Evolutionary conservation across 2,113 vertebrate species (phyloP), one percentile per base, ranked within the genome.

Genomic region (Collichthys lucidus): DNA sequence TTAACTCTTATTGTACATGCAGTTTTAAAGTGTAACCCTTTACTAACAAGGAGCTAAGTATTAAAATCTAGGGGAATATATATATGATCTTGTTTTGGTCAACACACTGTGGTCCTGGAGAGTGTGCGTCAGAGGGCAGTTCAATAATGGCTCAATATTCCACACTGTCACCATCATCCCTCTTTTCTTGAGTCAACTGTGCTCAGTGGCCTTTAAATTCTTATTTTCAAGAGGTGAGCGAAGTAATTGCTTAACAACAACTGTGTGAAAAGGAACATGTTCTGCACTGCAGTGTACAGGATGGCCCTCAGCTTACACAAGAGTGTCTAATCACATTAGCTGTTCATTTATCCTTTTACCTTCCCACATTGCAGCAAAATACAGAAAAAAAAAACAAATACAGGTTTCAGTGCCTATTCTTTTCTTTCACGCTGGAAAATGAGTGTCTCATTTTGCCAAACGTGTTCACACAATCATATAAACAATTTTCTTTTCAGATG

Each of bases 91-190:
- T 60, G 57, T 78, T 79, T 69, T 80, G 61, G 57, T 71, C 71
- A 68, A 40, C 40, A 47, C 62, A 35, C 52, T 65, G 11, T 49
- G 6, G 44, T 57, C n/a, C 10, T 71, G 68, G 85, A 86, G 57
- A 62, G 46, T 64, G 46, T 75, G 57, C 3, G n/a, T 87, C 84
- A 82, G 74, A 74, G 20, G 50, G 17, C 26, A 65, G 44, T 80
- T 80, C 65, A 75, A 50, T 85, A 85, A 75, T 70, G 31, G 60
- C 72, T 59, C 62, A 66, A 57, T 84, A 81, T 72, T 71, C 63
- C 67, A 77, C 67, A 70, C 44, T 53, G 62, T 82, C 79, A 44
- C 72, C 20, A 56, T 53, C 26, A 61, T 65, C 55, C 19, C 42
- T 85, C 55, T 65, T 75, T 74, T 19, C 61, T 71, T 71, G 57